Evolutionary conservation across 1,140 invertebrate species (phyloP).

Genomic region (Brachystomella parvula): DNA sequence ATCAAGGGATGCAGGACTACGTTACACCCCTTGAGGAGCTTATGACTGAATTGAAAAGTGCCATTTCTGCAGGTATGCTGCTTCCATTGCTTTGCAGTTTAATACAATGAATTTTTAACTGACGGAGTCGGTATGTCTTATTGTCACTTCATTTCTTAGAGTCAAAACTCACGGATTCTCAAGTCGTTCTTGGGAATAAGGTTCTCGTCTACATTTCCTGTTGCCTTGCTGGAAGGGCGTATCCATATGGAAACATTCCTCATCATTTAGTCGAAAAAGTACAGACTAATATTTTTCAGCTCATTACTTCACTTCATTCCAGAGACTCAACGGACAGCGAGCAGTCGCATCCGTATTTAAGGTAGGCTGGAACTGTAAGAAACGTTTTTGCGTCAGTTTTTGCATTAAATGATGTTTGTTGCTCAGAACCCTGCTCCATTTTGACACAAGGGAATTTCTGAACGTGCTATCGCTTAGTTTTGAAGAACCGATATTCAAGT

Average conservation of each 20-base stretch:
- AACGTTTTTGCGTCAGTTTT: conserved; percentile 9
- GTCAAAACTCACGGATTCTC: conserved; percentile 40
- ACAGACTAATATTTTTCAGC: conserved; percentile 59
- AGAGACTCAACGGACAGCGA: conserved; percentile 58
- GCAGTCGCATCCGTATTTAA: conserved; percentile 66
- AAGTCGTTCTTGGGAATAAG: conserved; percentile 67
- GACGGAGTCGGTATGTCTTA: neutral
- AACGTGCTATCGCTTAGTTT: conserved; percentile 83
- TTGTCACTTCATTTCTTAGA: conserved; percentile 23
- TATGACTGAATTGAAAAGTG: conserved; percentile 50
- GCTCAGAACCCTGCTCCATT: conserved; percentile 66
- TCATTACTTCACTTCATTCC: conserved; percentile 54
- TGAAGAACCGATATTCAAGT: conserved; percentile 69
- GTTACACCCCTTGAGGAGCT: conserved; percentile 73
- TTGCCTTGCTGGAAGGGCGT: conserved; percentile 82
- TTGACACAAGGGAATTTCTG: conserved; percentile 80
- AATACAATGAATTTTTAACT: neutral
- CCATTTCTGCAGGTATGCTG: conserved; percentile 41
- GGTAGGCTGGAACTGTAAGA: conserved; percentile 36
- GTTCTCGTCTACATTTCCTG: conserved; percentile 87
- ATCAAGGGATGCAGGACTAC: conserved; percentile 73
- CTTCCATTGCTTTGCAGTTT: neutral
- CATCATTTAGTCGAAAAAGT: conserved; percentile 57
- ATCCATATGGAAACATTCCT: conserved; percentile 76
- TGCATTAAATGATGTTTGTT: conserved; percentile 41